Base-by-base conservation (phyloP, 1,140 invertebrate species). In the Drosophila subobscura region DNA sequence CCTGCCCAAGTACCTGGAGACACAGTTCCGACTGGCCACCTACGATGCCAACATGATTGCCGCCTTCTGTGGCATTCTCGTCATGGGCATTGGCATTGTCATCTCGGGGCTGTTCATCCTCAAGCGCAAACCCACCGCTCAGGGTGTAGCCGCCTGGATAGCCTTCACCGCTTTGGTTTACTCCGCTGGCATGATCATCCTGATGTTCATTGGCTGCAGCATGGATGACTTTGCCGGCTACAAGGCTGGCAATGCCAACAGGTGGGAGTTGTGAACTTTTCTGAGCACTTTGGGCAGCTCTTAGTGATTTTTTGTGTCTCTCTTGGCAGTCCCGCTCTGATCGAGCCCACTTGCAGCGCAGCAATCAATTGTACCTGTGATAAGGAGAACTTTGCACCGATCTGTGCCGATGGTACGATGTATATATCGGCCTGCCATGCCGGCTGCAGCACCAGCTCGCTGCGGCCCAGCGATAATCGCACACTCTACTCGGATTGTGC, bases 1-100 rank as follows among this genome's bases (percentile, higher is more conserved):
- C 92, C 93, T 98, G 77, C 97, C 97, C 50, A 98, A 98, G 92
- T 98, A 98, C 92, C 92, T 98, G 71, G 97, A 98, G 93, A 96
- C 95, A 49, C 97, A 98, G 93, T 98, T 98, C 92, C 93, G 96
- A 65, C 92, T 98, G 79, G 95, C 97, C 12, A 96, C 97, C 47
- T 95, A 96, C 91, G 94, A 96, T 83, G 97, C 97, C 40, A 98
- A 97, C 89, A 95, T 98, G 93, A 96, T 98, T 79, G 96, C 97
- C 92, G 97, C 96, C 84, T 94, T 97, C 73, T 97, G 96, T 68
- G 97, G 97, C 66, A 98, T 98, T 77, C 93, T 98, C 51, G 96
- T 98, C 22, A 98, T 98, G 97, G 97, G 97, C 46, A 77, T 97
- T 54, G 97, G 97, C 60, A 97, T 97, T 74, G 96, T 98, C 79